phyloP scores from a whole-genome alignment of 2,113 vertebrate genomes.

The Brachyhypopomus occidentalis region DNA sequence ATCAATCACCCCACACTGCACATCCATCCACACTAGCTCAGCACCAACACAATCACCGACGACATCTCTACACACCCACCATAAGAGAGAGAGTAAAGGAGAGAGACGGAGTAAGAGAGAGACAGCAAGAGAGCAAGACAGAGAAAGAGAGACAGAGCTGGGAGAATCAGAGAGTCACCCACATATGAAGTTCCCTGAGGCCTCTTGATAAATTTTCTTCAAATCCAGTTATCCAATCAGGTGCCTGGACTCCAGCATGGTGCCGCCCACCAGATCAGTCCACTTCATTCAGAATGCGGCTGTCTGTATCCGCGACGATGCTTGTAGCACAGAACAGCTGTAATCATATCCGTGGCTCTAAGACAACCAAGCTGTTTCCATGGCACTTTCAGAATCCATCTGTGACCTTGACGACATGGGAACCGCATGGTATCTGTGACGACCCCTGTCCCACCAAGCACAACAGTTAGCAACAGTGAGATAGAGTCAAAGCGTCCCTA shows the following conservation, averaged over 20 bases:
- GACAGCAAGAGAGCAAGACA: conserved; percentile 4
- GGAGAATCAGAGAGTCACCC: background rate
- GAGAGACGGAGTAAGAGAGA: conserved; percentile 2
- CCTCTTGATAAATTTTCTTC: background rate
- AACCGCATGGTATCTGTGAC: background rate
- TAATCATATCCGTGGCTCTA: background rate
- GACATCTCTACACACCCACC: background rate
- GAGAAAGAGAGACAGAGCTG: background rate
- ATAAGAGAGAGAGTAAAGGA: background rate
- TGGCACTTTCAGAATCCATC: background rate
- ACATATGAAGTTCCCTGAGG: background rate
- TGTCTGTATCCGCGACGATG: background rate
- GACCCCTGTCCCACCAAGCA: conserved; percentile 28
- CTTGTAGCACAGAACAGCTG: background rate
- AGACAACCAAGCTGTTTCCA: conserved; percentile 18
- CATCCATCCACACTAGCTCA: conserved; percentile 9
- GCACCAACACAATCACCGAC: background rate
- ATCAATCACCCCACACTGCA: background rate
- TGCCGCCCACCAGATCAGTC: too few species aligned
- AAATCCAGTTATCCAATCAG: background rate
- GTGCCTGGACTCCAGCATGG: background rate
- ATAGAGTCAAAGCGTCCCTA: background rate
- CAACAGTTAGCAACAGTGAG: background rate
- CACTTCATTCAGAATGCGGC: background rate
- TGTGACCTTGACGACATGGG: background rate